Evolutionary conservation across 2,113 vertebrate genomes (phyloP).

Genomic region (Hippocampus guttulatus): DNA sequence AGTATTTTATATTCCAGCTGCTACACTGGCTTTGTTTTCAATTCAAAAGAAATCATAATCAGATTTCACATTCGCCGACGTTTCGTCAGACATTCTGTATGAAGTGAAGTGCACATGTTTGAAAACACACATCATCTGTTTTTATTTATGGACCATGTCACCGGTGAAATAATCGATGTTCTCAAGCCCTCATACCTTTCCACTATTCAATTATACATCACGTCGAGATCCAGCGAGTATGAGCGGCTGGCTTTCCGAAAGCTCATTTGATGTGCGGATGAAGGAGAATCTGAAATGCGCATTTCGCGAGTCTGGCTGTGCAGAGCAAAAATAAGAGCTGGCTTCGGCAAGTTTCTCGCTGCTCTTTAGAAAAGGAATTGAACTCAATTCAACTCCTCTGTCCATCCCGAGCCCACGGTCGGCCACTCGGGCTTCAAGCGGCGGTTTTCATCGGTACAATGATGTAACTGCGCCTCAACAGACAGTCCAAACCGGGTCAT

Average conservation of each 20-base stretch:
- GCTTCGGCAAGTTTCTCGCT: background rate
- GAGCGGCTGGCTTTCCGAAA: background rate
- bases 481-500: constrained; percentile 24
- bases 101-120: background rate
- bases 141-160: background rate
- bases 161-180: background rate
- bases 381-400: constrained; percentile 4
- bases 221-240: background rate
- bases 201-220: constrained; percentile 1
- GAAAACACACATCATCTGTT: background rate
- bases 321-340: background rate
- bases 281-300: constrained; percentile 4
- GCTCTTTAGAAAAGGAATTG: background rate
- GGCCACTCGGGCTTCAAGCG: constrained; percentile 23
- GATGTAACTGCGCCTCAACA: constrained; percentile 35
- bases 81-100: background rate
- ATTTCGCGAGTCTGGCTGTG: background rate
- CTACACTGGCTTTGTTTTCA: background rate
- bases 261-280: background rate
- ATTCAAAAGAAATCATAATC: background rate
- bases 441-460: constrained; percentile 24
- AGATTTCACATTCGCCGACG: background rate
- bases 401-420: constrained; percentile 20
- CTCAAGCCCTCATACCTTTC: background rate
- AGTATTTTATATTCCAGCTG: background rate